Evolutionary conservation across 2,113 vertebrate species (phyloP), one percentile per base, ranked within the genome.

Genomic region (Gasterosteus aculeatus): DNA sequence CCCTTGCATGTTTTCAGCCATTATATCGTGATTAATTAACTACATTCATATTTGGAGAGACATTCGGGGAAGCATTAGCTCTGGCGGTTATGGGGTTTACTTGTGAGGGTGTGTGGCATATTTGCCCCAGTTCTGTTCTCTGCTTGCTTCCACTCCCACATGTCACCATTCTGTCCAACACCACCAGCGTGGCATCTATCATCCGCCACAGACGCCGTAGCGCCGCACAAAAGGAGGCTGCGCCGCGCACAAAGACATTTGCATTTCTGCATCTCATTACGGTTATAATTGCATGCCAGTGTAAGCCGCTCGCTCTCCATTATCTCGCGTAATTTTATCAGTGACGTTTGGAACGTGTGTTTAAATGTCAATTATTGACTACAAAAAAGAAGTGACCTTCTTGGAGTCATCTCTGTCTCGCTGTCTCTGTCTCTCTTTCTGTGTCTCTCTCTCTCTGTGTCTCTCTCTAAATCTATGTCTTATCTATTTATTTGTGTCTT

Each of bases 221-320:
- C 86, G 93, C 93, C 93, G 95, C 95, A 97, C 96, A 98, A 97
- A 98, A 96, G 95, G 89, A 93, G 93, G 93, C 94, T 93, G 87
- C 91, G 95, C 92, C 95, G 92, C 61, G 76, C 94, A 94, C 93
- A 93, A 94, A 94, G 92, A 89, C 92, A 97, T 98, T 99, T 96
- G 96, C 97, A 98, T 98, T 96, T 97, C 95, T 96, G 97, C 98
- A 98, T 98, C 94, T 98, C 95, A 97, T 98, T 98, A 97, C 63
- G 79, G 84, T 91, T 92, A 92, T 97, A 98, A 98, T 97, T 98
- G 96, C 96, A 95, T 95, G 95, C 93, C 95, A 90, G 94, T 92
- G 95, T 94, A 91, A 95, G 94, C 94, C 84, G 87, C 95, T 94
- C 94, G 94, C 95, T 94, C n/a, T 87, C 84, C 89, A 95, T 96